Base-by-base conservation (phyloP, 1,140 invertebrate species). In the Amphibalanus amphitrite region DNA sequence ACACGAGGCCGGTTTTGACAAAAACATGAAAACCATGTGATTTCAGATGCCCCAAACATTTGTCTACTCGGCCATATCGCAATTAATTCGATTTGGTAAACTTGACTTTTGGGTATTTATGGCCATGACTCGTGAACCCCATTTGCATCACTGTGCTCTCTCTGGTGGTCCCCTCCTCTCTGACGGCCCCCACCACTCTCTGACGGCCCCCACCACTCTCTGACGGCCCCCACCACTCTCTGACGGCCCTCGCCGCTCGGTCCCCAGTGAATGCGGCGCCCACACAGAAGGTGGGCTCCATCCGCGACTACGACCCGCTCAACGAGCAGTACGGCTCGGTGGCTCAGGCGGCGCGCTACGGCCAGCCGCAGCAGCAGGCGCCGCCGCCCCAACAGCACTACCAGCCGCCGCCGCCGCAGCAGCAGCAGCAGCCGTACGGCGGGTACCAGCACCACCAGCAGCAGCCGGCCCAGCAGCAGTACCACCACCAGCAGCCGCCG, bases 241-340 rank as follows among this genome's bases (percentile, higher is more conserved):
- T 38, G 33, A 69, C 68, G 25, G 23, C 28, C 26, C 28, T 70
- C 73, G 59, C 71, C 6, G 69, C 72, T 71, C 74, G 71, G 75
- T 80, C 76, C n/a, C 64, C 75, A 85, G 86, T 87, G 72, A 84
- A 83, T 76, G 84, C 82, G 80, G 84, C 82, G 75, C 85, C 86
- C 40, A 85, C 82, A 70, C 81, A 88, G 75, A 86, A 88, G 76
- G 90, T 95, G 77, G 95, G 95, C 8, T 94, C 93, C 33, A 93
- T 98, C 73, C 88, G 91, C 65, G 94, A 98, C 80, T 91, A 97
- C 79, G 95, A 98, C 82, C 95, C 95, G 1, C 84, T 97, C 67
- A 95, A 95, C 81, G 90, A 94, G 73, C 88, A 91, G 78, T 92
- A 91, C 77, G 90, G 90, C 76, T 91, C 90, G 47, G 13, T 20